These are phyloP conservation scores for Oncorhynchus tshawytscha DNA, from an alignment of 2,113 vertebrate species.

Conservation along the genomic window DNA sequence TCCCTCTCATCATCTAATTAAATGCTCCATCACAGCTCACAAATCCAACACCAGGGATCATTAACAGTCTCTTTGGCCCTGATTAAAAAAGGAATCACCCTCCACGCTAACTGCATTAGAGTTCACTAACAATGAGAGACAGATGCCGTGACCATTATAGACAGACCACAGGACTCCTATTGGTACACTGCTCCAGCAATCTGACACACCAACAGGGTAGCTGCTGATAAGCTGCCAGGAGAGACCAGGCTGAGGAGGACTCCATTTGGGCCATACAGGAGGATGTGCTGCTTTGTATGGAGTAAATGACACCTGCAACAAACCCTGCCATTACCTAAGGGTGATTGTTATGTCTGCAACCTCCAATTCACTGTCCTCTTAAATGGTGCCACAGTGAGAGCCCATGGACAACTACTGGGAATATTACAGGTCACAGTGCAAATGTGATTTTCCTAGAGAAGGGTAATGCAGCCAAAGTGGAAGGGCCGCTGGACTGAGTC, in stretches of 20 bases:
- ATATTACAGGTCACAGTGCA: conserved; percentile 64
- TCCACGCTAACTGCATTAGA: conserved; percentile 41
- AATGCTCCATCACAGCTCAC: neutral
- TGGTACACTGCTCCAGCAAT: conserved; percentile 36
- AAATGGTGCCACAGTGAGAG: conserved; percentile 48
- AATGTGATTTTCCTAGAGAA: conserved; percentile 68
- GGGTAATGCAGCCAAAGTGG: conserved; percentile 65
- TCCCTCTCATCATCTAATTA: neutral
- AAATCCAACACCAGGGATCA: conserved; percentile 8
- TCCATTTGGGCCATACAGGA: conserved; percentile 48
- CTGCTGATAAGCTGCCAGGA: conserved; percentile 25
- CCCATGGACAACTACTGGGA: conserved; percentile 66
- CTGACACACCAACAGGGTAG: conserved; percentile 29
- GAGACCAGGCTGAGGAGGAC: conserved; percentile 29
- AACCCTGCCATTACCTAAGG: conserved; percentile 72
- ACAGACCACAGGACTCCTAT: conserved; percentile 40
- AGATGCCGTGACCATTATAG: conserved; percentile 23
- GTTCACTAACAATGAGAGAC: conserved; percentile 41
- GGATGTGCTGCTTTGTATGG: conserved; percentile 41
- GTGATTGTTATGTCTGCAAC: conserved; percentile 60
- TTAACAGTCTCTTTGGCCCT: conserved; percentile 15
- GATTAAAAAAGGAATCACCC: conserved; percentile 20
- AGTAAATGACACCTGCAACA: conserved; percentile 66
- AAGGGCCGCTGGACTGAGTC: conserved; percentile 53
- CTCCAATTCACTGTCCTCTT: conserved; percentile 61